Conservation (phyloP, 2,888 invertebrate species). For the Harpalus rubripes region DNA sequence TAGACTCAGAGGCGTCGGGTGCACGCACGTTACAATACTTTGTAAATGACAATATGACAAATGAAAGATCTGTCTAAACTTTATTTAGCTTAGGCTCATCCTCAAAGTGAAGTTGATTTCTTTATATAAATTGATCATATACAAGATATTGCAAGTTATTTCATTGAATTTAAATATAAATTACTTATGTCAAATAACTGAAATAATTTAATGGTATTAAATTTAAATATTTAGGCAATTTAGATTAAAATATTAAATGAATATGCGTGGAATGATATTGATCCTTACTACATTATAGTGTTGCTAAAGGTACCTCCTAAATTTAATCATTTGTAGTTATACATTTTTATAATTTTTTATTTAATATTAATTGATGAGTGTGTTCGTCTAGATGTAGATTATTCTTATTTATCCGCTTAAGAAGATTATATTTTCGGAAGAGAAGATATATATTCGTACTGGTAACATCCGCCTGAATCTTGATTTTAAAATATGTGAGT, state of each 20-base stretch:
- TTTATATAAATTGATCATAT: too few relatives aligned
- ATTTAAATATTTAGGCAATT: background rate
- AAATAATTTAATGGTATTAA: background rate
- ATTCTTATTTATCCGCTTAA: background rate
- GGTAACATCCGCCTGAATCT: background rate
- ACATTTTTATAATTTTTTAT: too few relatives aligned
- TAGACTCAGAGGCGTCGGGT: too few relatives aligned
- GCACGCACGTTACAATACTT: too few relatives aligned
- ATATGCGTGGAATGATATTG: too few relatives aligned
- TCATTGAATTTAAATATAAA: slow-evolving; percentile 12
- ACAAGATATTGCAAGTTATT: background rate
- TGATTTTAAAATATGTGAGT: background rate
- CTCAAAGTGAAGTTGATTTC: too few relatives aligned
- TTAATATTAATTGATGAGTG: background rate
- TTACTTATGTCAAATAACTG: background rate
- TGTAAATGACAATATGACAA: too few relatives aligned
- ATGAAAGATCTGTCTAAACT: too few relatives aligned
- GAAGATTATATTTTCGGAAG: background rate
- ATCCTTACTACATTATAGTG: too few relatives aligned
- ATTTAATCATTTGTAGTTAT: too few relatives aligned
- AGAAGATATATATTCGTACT: background rate
- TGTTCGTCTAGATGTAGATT: background rate
- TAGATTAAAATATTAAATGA: background rate
- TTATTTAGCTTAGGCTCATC: too few relatives aligned
- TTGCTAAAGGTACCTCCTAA: too few relatives aligned